These are phyloP conservation scores for Cochlearius cochlearius DNA, from an alignment of 2,113 vertebrate genomes.

Conservation along the genomic window DNA sequence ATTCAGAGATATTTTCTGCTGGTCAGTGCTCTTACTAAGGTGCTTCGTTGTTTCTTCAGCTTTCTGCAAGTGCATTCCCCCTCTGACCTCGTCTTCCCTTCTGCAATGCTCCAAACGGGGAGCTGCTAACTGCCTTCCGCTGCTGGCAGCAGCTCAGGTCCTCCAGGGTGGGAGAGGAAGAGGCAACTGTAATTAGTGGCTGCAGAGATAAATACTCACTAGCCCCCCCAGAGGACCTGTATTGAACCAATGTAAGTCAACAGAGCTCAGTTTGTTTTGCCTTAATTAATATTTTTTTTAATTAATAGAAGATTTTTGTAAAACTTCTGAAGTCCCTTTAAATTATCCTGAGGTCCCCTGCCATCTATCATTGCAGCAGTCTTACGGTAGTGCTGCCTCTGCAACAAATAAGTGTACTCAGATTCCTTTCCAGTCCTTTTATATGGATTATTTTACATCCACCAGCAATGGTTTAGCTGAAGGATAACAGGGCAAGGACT, in stretches of 20 bases:
- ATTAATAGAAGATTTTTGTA: not conserved
- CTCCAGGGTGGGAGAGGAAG: not conserved
- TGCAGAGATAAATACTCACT: not conserved
- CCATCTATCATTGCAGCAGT: not conserved
- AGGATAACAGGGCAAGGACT: conserved; percentile 30
- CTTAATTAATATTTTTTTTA: not conserved
- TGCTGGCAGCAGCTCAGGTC: not conserved
- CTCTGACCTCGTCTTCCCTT: not conserved
- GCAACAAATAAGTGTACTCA: not conserved
- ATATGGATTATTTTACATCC: not conserved
- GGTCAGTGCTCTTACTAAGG: not conserved
- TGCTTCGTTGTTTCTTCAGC: not conserved
- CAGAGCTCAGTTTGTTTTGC: not conserved
- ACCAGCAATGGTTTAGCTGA: not conserved
- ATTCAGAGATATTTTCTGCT: not conserved
- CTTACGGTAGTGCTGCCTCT: not conserved
- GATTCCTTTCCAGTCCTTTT: not conserved
- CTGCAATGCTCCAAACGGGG: not conserved
- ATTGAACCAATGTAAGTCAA: not conserved
- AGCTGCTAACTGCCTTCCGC: not conserved
- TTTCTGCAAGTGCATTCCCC: not conserved
- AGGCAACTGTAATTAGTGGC: not conserved
- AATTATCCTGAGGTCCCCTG: not conserved
- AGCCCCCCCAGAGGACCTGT: not conserved
- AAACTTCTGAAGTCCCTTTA: not conserved